Base-by-base conservation (phyloP, 2,797 vertebrate species). In the Bucorvus abyssinicus region DNA sequence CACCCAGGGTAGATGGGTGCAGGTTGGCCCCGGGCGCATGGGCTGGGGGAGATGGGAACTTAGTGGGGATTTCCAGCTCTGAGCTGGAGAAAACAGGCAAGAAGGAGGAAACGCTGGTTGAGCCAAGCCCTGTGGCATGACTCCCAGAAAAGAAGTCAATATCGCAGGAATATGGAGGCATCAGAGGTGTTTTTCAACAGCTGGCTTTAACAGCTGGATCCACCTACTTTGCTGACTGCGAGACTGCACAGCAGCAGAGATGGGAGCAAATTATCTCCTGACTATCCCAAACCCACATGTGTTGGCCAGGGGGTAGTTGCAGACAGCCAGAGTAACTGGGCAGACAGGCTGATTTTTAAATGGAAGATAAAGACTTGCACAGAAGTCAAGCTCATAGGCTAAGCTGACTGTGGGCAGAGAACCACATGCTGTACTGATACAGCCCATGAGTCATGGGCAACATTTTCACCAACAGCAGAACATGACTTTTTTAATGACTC, bases 81-180 rank as follows among this genome's bases (percentile, higher is more conserved):
- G 71, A 63, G 71, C 53, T 87, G 84, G 32, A 94, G 94, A 94
- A 95, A 89, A 94, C 67, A 94, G 92, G 14, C 12, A 0, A 89
- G 84, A 29, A 96, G 94, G 75, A 96, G 93, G 94, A 97, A 97
- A 93, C 3, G 4, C 36, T 60, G 90, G 26, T 78, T 87, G 71
- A 95, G 95, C 96, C 96, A 97, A 97, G 89, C 56, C 27, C 8
- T 7, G 56, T 95, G 94, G 96, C 96, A 55, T 87, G 84, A 57
- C 89, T 96, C 90, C 93, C 89, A 96, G 96, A 92, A 94, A 85
- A 74, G 53, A 30, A 95, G 84, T 89, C 95, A 77, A 82, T 97
- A 96, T 91, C 56, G 0, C 67, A 63, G 86, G 50, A 40, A 94
- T 93, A 78, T 91, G 87, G 81, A 92, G 84, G 81, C 78, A 87